Evolutionary conservation across 2,888 invertebrate genomes (phyloP).

Genomic region (Tetranychus truncatus): DNA sequence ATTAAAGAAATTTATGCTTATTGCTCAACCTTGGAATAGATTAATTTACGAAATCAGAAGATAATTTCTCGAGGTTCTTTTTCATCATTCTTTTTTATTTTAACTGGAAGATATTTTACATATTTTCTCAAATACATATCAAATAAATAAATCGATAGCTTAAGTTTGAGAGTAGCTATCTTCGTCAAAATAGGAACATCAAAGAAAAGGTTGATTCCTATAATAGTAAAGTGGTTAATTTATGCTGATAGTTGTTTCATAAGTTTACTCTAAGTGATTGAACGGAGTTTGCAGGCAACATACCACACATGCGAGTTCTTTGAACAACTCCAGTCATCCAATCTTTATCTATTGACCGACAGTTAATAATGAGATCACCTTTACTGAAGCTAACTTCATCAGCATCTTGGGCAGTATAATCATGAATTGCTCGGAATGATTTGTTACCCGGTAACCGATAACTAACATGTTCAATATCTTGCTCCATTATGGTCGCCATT

Average conservation of each 20-base stretch:
- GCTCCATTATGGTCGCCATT: background rate
- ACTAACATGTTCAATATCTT: background rate
- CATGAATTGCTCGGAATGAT: slow-evolving; percentile 84
- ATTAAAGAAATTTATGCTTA: too few species aligned
- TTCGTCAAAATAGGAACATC: too few species aligned
- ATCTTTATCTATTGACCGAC: slow-evolving; percentile 82
- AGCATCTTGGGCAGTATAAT: slow-evolving; percentile 87
- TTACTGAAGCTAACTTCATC: slow-evolving; percentile 90
- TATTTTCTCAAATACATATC: too few species aligned
- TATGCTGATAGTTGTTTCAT: background rate
- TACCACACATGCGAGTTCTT: slow-evolving; percentile 78
- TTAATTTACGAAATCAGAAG: too few species aligned
- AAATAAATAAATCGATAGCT: too few species aligned
- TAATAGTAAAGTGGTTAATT: background rate
- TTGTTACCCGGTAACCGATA: slow-evolving; percentile 31
- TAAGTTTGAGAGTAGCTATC: too few species aligned
- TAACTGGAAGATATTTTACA: too few species aligned
- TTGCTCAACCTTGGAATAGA: too few species aligned
- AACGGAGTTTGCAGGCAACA: slow-evolving; percentile 97
- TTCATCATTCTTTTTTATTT: too few species aligned
- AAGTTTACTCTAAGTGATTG: slow-evolving; percentile 34
- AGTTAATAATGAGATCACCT: slow-evolving; percentile 81
- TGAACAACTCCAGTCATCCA: slow-evolving; percentile 97
- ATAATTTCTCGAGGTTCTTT: too few species aligned
- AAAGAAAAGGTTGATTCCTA: too few species aligned